Evolutionary conservation across 2,113 vertebrate species (phyloP), one percentile per base, ranked within the genome.

Genomic region (Rhegmatorhina hoffmannsi): DNA sequence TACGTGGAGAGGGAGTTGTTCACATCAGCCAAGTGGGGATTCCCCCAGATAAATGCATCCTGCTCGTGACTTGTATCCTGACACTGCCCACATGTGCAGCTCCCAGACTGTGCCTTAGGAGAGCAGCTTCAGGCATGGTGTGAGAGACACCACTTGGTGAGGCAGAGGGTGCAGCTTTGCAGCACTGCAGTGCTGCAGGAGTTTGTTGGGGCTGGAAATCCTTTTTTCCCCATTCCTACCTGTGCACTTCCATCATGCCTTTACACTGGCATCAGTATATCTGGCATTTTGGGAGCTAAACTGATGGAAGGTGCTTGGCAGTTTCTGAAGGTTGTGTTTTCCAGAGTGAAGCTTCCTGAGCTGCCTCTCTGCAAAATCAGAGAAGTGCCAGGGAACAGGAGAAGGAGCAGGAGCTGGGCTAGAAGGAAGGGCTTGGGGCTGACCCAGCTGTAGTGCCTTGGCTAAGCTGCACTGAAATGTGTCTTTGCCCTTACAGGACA

Each of bases 81-180:
- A 20, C 29, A 10, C 34, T 62, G 16, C 24, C 33, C 10, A 0
- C 60, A 2, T 2, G 17, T 44, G 24, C 7, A 1, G 38, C 70
- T 79, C 44, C 4, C 1, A 73, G 38, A 16, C 17, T 49, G 17
- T 26, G 26, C 23, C 86, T 49, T 59, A 17, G 16, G 58, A 73
- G 34, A 87, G 18, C 50, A 72, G 26, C 60, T 44, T 68, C 49
- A 53, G 59, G 40, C 25, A 1, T 23, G 33, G 9, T 56, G 9
- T 44, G 4, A 31, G 11, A 58, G 43, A 24, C 68, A 69, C 5
- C 40, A 26, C 0, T 11, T 26, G 23, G n/a, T 52, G 69, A 77
- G 58, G 52, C 62, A 70, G 40, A 69, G 68, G 38, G 34, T 64
- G 38, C 67, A 84, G 38, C 46, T 75, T 70, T 85, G 79, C 55